Percentiles rank a stretch among this genome's conserved stretches.
These are phyloP conservation scores for Pteropus alecto DNA, from an alignment of 2,113 vertebrate species.

Conservation along the genomic window DNA sequence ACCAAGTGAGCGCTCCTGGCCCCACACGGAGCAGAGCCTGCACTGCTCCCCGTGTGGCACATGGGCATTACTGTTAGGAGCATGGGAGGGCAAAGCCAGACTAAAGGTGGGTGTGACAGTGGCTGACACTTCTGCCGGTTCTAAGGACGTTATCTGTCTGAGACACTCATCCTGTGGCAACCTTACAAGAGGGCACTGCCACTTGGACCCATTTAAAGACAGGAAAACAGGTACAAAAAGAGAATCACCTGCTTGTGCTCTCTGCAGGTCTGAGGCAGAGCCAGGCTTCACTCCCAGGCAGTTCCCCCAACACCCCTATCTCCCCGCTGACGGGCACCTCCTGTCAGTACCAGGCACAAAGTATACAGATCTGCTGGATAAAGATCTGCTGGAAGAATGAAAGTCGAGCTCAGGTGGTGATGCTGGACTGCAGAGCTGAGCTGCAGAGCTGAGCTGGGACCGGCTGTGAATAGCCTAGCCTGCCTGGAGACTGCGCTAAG, in stretches of 20 bases:
- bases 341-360: too few species aligned
- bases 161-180: rapidly evolving
- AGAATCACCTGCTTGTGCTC: background rate
- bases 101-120: rapidly evolving
- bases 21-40: rapidly evolving
- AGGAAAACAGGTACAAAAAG: rapidly evolving
- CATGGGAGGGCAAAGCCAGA: rapidly evolving
- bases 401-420: rapidly evolving
- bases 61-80: rapidly evolving
- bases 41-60: rapidly evolving
- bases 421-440: rapidly evolving
- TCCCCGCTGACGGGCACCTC: background rate
- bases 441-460: background rate
- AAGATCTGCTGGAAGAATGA: background rate
- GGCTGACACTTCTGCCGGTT: background rate
- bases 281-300: background rate
- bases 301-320: too few species aligned
- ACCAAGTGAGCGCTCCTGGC: rapidly evolving
- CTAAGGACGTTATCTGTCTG: background rate
- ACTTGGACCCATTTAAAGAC: background rate
- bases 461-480: too few species aligned
- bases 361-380: background rate
- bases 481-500: too few species aligned
- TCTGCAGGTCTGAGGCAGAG: background rate
- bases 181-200: background rate